These are phyloP conservation scores for Leptopilina boulardi DNA, from an alignment of 1,140 invertebrate genomes.

Conservation along the genomic window DNA sequence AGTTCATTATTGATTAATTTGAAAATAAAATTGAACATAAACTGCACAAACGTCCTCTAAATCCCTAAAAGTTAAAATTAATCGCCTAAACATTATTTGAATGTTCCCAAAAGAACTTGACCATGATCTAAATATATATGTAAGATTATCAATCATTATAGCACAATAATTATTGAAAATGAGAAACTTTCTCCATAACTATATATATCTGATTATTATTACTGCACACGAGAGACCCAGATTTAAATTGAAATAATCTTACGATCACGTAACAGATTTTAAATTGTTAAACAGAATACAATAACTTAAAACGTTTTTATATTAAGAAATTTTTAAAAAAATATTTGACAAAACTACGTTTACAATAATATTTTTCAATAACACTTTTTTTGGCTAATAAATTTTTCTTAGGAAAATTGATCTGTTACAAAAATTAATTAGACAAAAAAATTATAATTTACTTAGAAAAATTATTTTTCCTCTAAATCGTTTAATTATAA, in stretches of 20 bases:
- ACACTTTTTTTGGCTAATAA: no score
- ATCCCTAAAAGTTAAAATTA: not conserved
- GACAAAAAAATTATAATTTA: no score
- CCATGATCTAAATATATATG: conserved; percentile 26
- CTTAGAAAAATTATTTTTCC: no score
- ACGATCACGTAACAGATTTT: conserved; percentile 11
- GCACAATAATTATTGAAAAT: conserved; percentile 20
- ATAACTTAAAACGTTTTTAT: not conserved
- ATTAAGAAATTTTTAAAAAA: no score
- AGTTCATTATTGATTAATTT: no score
- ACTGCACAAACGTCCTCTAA: conserved; percentile 5
- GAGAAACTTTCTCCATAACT: conserved; percentile 21
- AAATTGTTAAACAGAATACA: not conserved
- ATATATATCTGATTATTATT: conserved; percentile 7
- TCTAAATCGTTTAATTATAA: no score
- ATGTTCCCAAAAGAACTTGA: not conserved
- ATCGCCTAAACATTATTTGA: not conserved
- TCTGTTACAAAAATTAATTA: no score
- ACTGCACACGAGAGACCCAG: conserved; percentile 3
- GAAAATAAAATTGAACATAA: not conserved
- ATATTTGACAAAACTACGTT: no score
- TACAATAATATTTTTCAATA: no score
- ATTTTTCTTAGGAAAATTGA: no score
- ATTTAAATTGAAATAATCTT: conserved; percentile 8
- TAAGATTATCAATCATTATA: conserved; percentile 11